phyloP scores from a whole-genome alignment of 1,140 invertebrate genomes.

The Penaeus japonicus region DNA sequence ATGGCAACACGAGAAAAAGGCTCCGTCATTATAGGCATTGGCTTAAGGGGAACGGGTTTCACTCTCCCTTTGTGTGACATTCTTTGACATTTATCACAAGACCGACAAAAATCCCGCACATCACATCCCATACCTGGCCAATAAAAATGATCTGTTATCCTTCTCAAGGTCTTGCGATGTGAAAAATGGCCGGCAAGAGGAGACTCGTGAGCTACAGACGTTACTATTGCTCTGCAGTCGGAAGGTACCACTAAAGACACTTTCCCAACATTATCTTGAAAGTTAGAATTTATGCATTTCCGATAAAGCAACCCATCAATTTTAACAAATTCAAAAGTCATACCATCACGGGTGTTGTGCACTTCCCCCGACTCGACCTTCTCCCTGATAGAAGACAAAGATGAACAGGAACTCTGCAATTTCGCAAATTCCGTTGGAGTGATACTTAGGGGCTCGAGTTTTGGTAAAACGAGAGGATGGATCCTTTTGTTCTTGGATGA shows the following conservation, averaged over 20 bases:
- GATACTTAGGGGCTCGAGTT: no score
- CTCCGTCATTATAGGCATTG: not conserved
- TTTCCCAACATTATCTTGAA: not conserved
- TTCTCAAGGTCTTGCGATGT: not conserved
- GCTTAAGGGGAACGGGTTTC: no score
- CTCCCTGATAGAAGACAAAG: no score
- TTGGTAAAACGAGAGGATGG: no score
- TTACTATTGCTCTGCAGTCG: not conserved
- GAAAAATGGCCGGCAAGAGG: not conserved
- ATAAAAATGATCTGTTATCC: not conserved
- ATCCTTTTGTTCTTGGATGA: no score
- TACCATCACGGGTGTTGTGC: not conserved
- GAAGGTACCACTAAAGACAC: not conserved
- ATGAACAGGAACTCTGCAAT: no score
- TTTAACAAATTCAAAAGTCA: not conserved
- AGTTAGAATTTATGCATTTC: not conserved
- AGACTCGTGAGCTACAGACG: not conserved
- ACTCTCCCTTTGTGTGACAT: not conserved
- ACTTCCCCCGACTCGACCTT: no score
- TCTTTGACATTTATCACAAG: conserved; percentile 3
- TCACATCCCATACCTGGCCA: not conserved
- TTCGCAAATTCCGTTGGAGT: no score
- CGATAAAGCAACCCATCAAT: not conserved
- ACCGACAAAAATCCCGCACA: not conserved
- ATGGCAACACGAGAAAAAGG: not conserved